These are phyloP conservation scores for Cisticola juncidis DNA, from an alignment of 2,113 vertebrate genomes.

Conservation along the genomic window DNA sequence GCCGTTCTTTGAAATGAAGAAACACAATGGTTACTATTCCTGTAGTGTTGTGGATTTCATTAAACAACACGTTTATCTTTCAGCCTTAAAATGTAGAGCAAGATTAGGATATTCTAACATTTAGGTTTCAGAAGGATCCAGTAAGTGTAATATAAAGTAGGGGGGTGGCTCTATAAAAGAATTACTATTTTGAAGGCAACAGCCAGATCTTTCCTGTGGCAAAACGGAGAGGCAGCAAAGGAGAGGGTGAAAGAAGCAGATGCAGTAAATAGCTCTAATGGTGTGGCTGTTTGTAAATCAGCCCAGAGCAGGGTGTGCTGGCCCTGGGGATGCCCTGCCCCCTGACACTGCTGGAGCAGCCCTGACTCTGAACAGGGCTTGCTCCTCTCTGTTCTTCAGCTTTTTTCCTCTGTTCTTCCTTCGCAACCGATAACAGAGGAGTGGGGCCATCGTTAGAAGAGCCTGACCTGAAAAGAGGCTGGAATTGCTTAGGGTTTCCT, in stretches of 20 bases:
- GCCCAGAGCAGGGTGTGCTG: not conserved
- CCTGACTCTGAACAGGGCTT: not conserved
- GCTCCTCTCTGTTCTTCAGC: not conserved
- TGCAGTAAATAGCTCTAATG: not conserved
- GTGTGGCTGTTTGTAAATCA: not conserved
- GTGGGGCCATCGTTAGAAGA: not conserved
- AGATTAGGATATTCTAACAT: slow-evolving; percentile 31
- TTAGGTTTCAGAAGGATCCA: slow-evolving; percentile 41
- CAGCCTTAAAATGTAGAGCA: slow-evolving; percentile 32
- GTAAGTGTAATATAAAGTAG: slow-evolving; percentile 2
- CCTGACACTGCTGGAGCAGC: fast-evolving
- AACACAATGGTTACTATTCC: slow-evolving; percentile 53
- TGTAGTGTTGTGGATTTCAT: slow-evolving; percentile 58
- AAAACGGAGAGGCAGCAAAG: not conserved
- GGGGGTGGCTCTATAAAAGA: not conserved
- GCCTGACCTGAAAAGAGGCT: not conserved
- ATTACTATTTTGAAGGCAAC: not conserved
- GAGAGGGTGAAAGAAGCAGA: not conserved
- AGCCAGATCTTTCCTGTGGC: not conserved
- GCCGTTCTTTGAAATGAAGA: slow-evolving; percentile 43
- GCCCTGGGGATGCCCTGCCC: not conserved
- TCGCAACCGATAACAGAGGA: not conserved
- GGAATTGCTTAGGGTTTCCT: slow-evolving; percentile 6
- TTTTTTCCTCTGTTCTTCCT: not conserved
- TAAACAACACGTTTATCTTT: slow-evolving; percentile 65